Base-by-base conservation (phyloP, 2,797 vertebrate genomes). In the Champsocephalus esox region DNA sequence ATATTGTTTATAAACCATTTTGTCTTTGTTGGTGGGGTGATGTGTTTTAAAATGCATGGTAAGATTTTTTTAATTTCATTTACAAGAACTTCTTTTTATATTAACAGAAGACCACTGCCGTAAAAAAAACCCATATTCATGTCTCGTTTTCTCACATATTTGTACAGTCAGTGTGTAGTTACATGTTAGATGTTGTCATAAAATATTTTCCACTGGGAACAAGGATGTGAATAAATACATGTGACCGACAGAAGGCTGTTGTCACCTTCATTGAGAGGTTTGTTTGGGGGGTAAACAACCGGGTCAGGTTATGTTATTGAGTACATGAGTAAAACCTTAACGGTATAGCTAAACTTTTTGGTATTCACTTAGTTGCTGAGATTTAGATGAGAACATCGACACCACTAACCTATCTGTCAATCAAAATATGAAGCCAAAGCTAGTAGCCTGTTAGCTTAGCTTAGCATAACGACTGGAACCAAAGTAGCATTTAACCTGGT, bases 1-100 rank as follows among this genome's bases (percentile, higher is more conserved):
- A 95, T 95, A 95, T 93, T 96, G 95, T 97, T 94, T 95, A 95
- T 95, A 96, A 89, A 92, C 45, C 75, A 95, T 96, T 96, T 93
- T 14, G 94, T 97, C 95, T 84, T 85, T 82, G 80, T 90, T 86
- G 84, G 89, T 93, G 92, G 79, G 51, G 89, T 92, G 85, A 80
- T 81, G 91, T 94, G 92, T 88, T 93, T 90, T 95, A 94, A 95
- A 95, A 96, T 95, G 96, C 97, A 96, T 96, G 96, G 80, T 83
- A 74, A 88, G 65, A 90, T 85, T 66, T 50, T 89, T 65, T 70
- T 9, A 28, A 52, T 73, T 76, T 57, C 9, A 5, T 57, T 61
- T 43, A 48, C 95, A 95, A 95, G 83, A 93, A 93, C 94, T 94
- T 95, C 81, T 96, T 97, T 96, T 95, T 96, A 95, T 95, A 94